These are phyloP conservation scores for Drosophila paranaensis DNA, from an alignment of 2,888 invertebrate genomes.

Conservation along the genomic window DNA sequence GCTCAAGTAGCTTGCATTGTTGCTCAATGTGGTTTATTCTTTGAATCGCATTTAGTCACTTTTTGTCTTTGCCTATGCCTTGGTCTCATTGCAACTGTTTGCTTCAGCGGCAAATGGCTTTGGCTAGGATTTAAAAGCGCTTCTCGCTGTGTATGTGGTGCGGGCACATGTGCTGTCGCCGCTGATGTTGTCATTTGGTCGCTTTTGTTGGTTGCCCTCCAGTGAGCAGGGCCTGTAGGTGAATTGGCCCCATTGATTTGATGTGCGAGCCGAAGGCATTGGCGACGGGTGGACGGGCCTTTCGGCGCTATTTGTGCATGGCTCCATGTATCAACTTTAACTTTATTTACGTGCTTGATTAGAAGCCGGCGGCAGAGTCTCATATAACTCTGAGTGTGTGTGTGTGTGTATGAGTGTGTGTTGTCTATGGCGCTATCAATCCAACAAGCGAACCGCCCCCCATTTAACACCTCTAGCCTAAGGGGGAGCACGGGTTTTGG, in stretches of 20 bases:
- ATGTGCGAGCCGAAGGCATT: conserved; percentile 58
- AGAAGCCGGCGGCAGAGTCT: conserved; percentile 50
- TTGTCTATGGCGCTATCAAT: conserved; percentile 65
- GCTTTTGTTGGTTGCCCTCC: conserved; percentile 57
- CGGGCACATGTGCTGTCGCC: conserved; percentile 47
- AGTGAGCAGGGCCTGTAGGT: conserved; percentile 20
- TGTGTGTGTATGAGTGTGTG: conserved; percentile 10
- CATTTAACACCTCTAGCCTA: conserved; percentile 26
- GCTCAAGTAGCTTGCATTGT: neutral
- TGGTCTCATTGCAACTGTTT: neutral
- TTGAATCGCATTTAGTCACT: neutral
- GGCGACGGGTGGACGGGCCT: conserved; percentile 19
- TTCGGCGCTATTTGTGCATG: conserved; percentile 42
- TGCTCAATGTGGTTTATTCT: neutral
- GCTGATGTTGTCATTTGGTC: conserved; percentile 69
- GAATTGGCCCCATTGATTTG: conserved; percentile 67
- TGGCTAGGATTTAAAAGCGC: conserved; percentile 1
- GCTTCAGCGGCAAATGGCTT: neutral
- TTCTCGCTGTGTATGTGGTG: conserved; percentile 30
- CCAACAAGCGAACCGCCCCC: conserved; percentile 38
- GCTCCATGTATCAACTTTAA: conserved; percentile 70
- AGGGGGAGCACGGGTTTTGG: neutral
- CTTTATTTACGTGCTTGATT: conserved; percentile 80
- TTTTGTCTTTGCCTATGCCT: neutral
- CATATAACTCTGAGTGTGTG: neutral